Conservation (phyloP, 2,113 vertebrate genomes). For the Pelobates fuscus region DNA sequence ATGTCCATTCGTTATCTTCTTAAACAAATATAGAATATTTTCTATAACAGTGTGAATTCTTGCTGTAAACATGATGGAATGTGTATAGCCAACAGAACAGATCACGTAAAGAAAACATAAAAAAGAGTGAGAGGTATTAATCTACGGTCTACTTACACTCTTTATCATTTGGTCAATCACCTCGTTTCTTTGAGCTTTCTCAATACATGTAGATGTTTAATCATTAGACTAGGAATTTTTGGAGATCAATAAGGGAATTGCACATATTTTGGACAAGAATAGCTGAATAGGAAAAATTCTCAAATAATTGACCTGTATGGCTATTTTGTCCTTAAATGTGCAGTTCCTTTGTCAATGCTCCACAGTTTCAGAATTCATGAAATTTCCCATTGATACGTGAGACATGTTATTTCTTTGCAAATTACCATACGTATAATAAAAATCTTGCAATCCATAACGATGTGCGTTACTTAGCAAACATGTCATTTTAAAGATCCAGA, state of each 20-base stretch:
- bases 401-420: neutral
- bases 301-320: too few relatives aligned
- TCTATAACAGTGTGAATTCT: neutral
- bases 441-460: neutral
- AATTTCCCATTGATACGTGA: conserved; percentile 13
- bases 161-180: too few relatives aligned
- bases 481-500: neutral
- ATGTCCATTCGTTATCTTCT: conserved; percentile 15
- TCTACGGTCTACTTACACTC: too few relatives aligned
- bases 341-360: conserved; percentile 4
- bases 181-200: too few relatives aligned
- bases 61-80: conserved; percentile 17
- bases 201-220: too few relatives aligned
- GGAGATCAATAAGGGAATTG: too few relatives aligned
- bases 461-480: neutral
- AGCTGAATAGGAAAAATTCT: too few relatives aligned
- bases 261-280: too few relatives aligned
- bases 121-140: neutral
- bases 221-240: too few relatives aligned
- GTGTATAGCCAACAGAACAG: conserved; percentile 31
- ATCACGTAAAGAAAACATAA: conserved; percentile 25
- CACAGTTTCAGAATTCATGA: too few relatives aligned
- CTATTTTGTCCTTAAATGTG: conserved; percentile 1
- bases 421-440: neutral
- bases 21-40: neutral